Conservation (phyloP, 2,113 vertebrate species). For the Psittacula cyanocephala region DNA sequence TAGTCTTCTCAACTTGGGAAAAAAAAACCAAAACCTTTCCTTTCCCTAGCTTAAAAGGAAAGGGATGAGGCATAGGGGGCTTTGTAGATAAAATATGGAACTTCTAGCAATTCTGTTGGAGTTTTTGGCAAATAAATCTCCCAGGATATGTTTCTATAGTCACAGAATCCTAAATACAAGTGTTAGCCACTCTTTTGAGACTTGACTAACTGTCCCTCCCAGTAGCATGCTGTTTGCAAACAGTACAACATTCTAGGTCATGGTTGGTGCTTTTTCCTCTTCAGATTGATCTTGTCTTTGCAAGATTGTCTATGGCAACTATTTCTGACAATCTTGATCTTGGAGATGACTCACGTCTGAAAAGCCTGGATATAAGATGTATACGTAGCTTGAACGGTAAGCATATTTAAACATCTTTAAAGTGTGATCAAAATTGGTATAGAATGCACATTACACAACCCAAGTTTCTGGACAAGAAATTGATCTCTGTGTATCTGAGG, state of each 20-base stretch:
- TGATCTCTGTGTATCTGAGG: not conserved
- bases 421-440: not conserved
- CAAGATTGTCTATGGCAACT: conserved; percentile 86
- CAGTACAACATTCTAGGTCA: not conserved
- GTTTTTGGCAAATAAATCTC: not conserved
- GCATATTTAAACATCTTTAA: not conserved
- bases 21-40: not conserved
- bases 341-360: conserved; percentile 87
- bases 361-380: conserved; percentile 93
- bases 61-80: not conserved
- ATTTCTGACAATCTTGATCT: conserved; percentile 96
- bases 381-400: conserved; percentile 97
- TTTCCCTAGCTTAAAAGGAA: not conserved
- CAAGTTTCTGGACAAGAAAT: not conserved
- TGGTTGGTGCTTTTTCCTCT: not conserved
- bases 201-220: not conserved
- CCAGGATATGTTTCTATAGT: not conserved
- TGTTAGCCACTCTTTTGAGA: not conserved
- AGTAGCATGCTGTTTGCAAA: not conserved
- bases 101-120: not conserved
- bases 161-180: not conserved
- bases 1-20: not conserved
- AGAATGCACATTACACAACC: not conserved
- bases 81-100: not conserved
- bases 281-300: conserved; percentile 97